A percentile compares a stretch with the other conserved stretches of the same genome.
Conservation (phyloP, 2,113 vertebrate genomes). For the Talpa occidentalis region DNA sequence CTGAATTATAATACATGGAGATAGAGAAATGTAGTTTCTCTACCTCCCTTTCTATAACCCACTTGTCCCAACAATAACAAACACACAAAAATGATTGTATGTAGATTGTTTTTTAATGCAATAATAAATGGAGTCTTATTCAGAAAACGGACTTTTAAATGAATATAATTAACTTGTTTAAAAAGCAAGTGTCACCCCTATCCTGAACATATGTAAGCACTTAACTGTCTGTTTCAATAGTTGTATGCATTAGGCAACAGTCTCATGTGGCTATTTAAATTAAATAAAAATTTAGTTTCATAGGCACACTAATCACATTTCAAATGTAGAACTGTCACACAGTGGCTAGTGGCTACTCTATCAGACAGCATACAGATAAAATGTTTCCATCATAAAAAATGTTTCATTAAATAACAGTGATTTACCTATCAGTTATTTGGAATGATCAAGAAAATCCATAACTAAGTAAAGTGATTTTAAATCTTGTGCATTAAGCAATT, state of each 20-base stretch:
- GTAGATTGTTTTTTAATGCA: constrained; percentile 5
- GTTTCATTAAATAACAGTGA: background rate
- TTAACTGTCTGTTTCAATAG: background rate
- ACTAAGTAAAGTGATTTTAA: background rate
- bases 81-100: background rate
- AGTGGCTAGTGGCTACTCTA: background rate
- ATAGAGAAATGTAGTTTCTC: background rate
- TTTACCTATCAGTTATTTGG: background rate
- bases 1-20: background rate
- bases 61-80: background rate
- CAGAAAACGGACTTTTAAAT: background rate
- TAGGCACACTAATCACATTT: background rate
- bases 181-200: background rate
- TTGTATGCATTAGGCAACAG: background rate
- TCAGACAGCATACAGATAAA: background rate
- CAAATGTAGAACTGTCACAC: background rate
- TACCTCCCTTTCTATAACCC: background rate
- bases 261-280: background rate
- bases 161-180: background rate
- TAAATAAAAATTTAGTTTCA: constrained; percentile 21
- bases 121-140: background rate
- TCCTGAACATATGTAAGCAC: background rate
- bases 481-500: background rate
- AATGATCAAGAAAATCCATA: background rate
- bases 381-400: background rate